Evolutionary conservation across 2,888 invertebrate genomes (phyloP), one percentile per base, ranked within the genome.

Genomic region (Slavum lentiscoides): DNA sequence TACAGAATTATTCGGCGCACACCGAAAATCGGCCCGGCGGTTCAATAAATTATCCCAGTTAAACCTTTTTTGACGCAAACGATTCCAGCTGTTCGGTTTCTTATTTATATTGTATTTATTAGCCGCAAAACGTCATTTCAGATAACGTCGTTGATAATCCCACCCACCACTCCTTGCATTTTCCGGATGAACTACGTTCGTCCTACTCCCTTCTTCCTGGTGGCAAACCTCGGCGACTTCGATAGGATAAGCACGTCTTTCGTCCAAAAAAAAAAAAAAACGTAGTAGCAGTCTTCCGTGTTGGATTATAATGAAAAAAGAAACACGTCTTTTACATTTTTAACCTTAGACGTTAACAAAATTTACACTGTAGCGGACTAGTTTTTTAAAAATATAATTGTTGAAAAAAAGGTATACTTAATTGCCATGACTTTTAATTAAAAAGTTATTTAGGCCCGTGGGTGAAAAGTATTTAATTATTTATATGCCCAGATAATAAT

Each of bases 61-160:
- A 80, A 80, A 80, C 77, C 77, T 80, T 80, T 80, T 80, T 80
- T 80, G 77, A 80, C 77, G 70, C 77, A 80, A 80, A 80, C 77
- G 77, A 80, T 80, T 80, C 77, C 77, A 62, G 77, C 77, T 80
- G 77, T 80, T 80, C 77, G 70, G 77, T 80, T 80, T 80, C 77
- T 80, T 80, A 80, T 80, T 80, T 80, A 80, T 80, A 80, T 80
- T 80, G 77, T 80, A 80, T 80, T 80, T 80, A 80, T 80, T 80
- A 80, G 70, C 77, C 77, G 70, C 77, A 80, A 80, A 80, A 80
- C 77, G 77, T 80, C 77, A 80, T 80, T 80, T 80, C 70, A 80
- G 77, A 80, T 80, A 80, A 80, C 77, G 77, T 80, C 77, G 69
- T 64, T 80, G 70, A 80, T 80, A 80, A 80, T 80, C 77, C 70